phyloP scores from a whole-genome alignment of 2,888 invertebrate genomes.

The Lepeophtheirus nordmannii region DNA sequence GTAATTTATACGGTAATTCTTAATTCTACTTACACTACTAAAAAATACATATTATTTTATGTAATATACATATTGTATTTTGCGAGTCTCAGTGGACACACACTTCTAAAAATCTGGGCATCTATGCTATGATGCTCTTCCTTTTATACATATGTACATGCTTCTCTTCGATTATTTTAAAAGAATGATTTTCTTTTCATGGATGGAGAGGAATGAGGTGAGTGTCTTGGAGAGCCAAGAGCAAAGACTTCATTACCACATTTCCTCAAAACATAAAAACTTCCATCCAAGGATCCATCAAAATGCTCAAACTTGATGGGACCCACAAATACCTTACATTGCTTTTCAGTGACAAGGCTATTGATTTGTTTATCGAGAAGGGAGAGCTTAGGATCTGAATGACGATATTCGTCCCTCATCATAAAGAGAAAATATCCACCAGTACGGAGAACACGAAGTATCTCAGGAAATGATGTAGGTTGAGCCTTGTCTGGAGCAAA shows the following conservation, averaged over 20 bases:
- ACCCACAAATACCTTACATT: constrained; percentile 3
- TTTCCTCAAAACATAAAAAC: constrained; percentile 8
- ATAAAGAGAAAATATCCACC: constrained; percentile 22
- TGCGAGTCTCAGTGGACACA: no score
- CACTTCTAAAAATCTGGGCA: no score
- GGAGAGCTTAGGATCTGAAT: neutral
- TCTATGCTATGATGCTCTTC: no score
- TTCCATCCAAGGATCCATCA: neutral
- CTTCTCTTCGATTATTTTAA: no score
- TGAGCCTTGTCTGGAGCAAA: constrained; percentile 12
- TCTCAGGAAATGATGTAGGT: constrained; percentile 9
- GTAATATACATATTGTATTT: no score
- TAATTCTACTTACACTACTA: no score
- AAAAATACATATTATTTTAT: no score
- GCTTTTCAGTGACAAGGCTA: neutral
- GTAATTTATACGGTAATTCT: no score
- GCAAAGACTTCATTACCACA: constrained; percentile 8
- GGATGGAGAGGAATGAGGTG: constrained; percentile 3
- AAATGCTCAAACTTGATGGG: constrained; percentile 9
- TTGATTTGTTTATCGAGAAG: constrained; percentile 10
- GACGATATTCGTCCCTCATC: constrained; percentile 17
- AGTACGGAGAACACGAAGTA: constrained; percentile 13
- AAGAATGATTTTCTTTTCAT: neutral
- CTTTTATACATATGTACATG: no score
- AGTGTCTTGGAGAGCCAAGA: neutral